A percentile compares a stretch with the other conserved stretches of the same genome.
Conservation (phyloP, 2,797 vertebrate species). For the Choloepus didactylus region DNA sequence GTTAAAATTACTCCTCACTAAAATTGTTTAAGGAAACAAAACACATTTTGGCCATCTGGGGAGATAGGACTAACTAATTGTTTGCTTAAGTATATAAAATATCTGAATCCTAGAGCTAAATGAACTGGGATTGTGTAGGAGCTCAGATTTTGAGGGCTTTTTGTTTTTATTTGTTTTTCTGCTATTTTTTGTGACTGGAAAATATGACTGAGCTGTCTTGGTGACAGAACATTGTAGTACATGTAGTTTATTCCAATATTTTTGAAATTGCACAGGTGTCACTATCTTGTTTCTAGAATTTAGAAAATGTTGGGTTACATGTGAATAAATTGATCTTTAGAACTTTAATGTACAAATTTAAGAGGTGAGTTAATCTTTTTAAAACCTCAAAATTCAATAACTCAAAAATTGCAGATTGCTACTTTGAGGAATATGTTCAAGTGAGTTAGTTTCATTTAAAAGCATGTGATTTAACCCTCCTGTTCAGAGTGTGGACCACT, state of each 20-base stretch:
- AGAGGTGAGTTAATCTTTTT: constrained; percentile 46
- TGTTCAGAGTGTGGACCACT: background rate
- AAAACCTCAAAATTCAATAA: constrained; percentile 49
- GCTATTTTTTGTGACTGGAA: background rate
- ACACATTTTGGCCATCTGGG: background rate
- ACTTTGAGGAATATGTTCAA: constrained; percentile 9
- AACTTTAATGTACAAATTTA: background rate
- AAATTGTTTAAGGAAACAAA: constrained; percentile 35
- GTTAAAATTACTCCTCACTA: constrained; percentile 14
- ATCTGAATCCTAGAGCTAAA: constrained; percentile 5
- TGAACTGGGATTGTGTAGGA: constrained; percentile 10
- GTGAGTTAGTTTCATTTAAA: constrained; percentile 51
- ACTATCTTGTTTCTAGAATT: constrained; percentile 30
- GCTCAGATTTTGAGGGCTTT: background rate
- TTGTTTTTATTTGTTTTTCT: background rate
- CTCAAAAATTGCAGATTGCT: background rate
- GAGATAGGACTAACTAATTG: background rate
- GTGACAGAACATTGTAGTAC: background rate
- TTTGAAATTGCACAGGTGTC: background rate
- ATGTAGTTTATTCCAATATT: constrained; percentile 14
- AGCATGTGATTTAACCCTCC: background rate
- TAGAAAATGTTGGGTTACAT: constrained; percentile 1
- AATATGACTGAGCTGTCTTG: background rate
- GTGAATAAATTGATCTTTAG: constrained; percentile 52
- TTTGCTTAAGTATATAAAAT: constrained; percentile 44